Conservation (phyloP, 2,888 invertebrate species). For the Troglohyphantes excavatus region DNA sequence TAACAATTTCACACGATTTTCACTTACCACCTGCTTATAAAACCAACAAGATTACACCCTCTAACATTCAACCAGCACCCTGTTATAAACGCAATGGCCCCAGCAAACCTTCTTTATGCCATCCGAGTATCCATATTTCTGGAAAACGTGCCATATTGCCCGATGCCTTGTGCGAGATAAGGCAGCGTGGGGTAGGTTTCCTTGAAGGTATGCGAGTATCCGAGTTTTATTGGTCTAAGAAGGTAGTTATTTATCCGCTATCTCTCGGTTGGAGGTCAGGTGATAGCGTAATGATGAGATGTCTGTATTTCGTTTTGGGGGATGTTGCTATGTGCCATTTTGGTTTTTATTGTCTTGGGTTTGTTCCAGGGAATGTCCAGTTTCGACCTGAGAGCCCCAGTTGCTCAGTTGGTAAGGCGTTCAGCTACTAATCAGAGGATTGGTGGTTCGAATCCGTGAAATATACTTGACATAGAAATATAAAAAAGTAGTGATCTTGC, state of each 20-base stretch:
- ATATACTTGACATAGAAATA: no score
- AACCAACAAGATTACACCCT: not conserved
- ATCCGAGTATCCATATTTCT: slow-evolving; percentile 32
- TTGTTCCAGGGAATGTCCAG: no score
- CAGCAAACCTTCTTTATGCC: slow-evolving; percentile 27
- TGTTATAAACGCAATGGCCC: not conserved
- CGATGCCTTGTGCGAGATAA: slow-evolving; percentile 39
- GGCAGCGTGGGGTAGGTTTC: not conserved
- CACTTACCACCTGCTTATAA: not conserved
- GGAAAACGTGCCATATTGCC: slow-evolving; percentile 53
- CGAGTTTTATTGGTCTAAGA: slow-evolving; percentile 28
- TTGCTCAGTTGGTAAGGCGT: no score
- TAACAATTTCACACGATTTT: not conserved
- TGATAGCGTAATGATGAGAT: slow-evolving; percentile 25
- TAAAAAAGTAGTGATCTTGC: no score
- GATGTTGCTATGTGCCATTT: not conserved
- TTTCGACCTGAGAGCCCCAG: no score
- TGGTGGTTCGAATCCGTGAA: no score
- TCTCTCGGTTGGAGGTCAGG: slow-evolving; percentile 22
- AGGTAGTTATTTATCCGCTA: slow-evolving; percentile 30
- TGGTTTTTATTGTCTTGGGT: no score
- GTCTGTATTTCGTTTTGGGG: slow-evolving; percentile 24
- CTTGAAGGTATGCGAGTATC: not conserved
- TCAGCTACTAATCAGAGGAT: no score
- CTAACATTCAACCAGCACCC: not conserved